These are phyloP conservation scores for Lithobates sylvaticus DNA, from an alignment of 2,797 vertebrate species.

Conservation along the genomic window DNA sequence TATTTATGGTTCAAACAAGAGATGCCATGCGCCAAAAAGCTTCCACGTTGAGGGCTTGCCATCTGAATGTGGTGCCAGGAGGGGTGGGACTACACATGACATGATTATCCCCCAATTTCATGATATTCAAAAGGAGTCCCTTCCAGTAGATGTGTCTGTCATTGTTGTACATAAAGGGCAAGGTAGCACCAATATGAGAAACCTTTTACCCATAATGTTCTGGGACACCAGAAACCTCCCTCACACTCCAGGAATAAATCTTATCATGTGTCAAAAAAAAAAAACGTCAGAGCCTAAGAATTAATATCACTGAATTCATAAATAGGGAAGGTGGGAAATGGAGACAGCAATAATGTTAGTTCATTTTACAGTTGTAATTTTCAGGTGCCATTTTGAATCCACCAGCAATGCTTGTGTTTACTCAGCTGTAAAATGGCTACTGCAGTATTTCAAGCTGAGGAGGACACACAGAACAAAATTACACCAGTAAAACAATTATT, in stretches of 20 bases:
- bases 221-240: background rate
- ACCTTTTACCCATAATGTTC: background rate
- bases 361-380: background rate
- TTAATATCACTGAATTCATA: background rate
- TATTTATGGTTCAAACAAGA: too few species aligned
- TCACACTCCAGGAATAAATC: background rate
- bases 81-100: too few species aligned
- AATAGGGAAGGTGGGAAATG: background rate
- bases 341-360: background rate
- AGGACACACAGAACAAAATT: background rate
- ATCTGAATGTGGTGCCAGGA: too few species aligned
- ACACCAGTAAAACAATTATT: slow-evolving; percentile 27
- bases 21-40: too few species aligned
- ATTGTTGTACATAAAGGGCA: background rate
- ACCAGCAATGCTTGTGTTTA: background rate
- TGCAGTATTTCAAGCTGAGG: background rate
- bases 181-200: background rate
- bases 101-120: background rate
- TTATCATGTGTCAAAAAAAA: background rate
- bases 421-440: background rate
- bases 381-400: background rate
- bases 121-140: background rate
- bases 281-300: background rate
- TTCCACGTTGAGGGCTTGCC: too few species aligned
- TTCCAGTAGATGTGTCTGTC: too few species aligned